phyloP scores from a whole-genome alignment of 2,888 invertebrate genomes.

The Troides helena region DNA sequence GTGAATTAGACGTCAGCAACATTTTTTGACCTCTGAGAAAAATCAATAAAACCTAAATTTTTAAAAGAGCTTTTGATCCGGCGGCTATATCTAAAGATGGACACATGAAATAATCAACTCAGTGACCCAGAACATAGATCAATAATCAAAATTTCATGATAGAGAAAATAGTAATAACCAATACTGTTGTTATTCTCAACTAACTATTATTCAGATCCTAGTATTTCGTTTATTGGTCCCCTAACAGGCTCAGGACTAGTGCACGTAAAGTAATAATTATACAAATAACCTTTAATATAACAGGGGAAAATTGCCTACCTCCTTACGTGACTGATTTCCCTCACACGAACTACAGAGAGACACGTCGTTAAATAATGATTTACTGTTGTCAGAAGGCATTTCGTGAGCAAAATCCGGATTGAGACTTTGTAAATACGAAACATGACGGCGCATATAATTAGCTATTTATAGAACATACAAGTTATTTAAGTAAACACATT shows the following conservation, averaged over 20 bases:
- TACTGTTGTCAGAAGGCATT: constrained; percentile 22
- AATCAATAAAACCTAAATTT: too few relatives aligned
- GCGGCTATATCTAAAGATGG: too few relatives aligned
- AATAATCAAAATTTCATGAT: too few relatives aligned
- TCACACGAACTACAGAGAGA: constrained; percentile 7
- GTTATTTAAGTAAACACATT: too few relatives aligned
- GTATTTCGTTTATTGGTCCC: constrained; percentile 1
- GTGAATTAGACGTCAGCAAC: too few relatives aligned
- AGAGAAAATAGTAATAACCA: too few relatives aligned
- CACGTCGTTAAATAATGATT: constrained; percentile 14
- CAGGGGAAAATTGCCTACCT: constrained; percentile 25
- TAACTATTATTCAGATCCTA: background rate
- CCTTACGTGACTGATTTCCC: constrained; percentile 22
- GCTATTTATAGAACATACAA: constrained; percentile 1
- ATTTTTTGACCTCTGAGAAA: too few relatives aligned
- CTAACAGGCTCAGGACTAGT: background rate
- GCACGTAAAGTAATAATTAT: constrained; percentile 8
- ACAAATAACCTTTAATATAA: constrained; percentile 23
- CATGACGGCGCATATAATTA: constrained; percentile 12
- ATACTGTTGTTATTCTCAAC: background rate
- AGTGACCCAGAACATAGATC: too few relatives aligned
- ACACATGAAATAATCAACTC: too few relatives aligned
- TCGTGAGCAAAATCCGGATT: constrained; percentile 22
- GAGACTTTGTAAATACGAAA: constrained; percentile 9
- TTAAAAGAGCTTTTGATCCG: too few relatives aligned